These are phyloP conservation scores for Catamblyrhynchus diadema DNA, from an alignment of 2,797 vertebrate genomes.

Conservation along the genomic window DNA sequence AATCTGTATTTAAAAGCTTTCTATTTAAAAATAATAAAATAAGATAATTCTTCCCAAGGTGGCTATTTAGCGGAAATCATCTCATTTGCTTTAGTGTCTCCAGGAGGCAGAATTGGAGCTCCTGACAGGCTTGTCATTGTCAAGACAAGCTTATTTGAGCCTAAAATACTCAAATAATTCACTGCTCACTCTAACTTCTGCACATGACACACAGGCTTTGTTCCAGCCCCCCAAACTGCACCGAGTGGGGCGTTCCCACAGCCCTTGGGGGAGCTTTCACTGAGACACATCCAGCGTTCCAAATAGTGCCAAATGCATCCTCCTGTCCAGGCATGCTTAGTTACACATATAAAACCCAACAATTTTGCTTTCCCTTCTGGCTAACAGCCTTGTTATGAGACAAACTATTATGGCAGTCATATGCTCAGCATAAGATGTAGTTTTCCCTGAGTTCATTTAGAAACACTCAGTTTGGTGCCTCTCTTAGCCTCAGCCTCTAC, in stretches of 20 bases:
- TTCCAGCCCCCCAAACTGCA: neutral
- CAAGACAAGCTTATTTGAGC: neutral
- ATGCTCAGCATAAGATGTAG: neutral
- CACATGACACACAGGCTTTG: neutral
- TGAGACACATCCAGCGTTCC: neutral
- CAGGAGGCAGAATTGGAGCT: neutral
- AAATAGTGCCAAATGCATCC: neutral
- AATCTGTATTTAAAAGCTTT: neutral
- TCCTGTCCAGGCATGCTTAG: slow-evolving; percentile 37
- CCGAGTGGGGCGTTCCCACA: neutral
- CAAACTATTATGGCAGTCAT: slow-evolving; percentile 28
- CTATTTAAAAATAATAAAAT: slow-evolving; percentile 7
- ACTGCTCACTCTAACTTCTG: neutral
- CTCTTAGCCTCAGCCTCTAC: rapidly evolving
- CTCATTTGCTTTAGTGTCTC: slow-evolving; percentile 5
- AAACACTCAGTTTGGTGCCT: neutral
- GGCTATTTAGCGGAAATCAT: neutral
- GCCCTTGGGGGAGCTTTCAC: neutral
- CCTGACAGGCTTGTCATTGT: neutral
- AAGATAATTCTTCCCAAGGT: neutral
- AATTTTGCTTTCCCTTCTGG: slow-evolving; percentile 35
- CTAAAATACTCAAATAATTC: neutral
- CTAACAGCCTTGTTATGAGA: slow-evolving; percentile 35
- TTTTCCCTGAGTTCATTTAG: neutral
- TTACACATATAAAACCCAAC: slow-evolving; percentile 6